These are phyloP conservation scores for Cinclus mexicanus DNA, from an alignment of 2,113 vertebrate species.

Conservation along the genomic window DNA sequence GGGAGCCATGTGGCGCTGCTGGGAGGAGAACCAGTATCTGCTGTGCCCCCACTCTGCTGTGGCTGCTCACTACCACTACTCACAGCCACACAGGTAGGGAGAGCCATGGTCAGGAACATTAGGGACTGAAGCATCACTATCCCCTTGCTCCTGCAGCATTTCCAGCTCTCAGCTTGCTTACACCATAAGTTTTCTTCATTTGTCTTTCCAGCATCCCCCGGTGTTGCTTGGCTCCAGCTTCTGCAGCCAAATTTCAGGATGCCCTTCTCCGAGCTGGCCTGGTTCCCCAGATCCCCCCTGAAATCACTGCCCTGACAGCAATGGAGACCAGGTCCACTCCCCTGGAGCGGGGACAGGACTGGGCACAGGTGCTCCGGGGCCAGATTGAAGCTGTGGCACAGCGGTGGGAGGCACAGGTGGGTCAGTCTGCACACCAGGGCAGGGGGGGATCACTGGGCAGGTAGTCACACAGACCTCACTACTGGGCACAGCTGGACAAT, in stretches of 20 bases:
- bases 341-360: constrained; percentile 76
- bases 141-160: not conserved
- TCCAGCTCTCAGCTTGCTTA: not conserved
- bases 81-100: not conserved
- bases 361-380: constrained; percentile 77
- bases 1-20: constrained; percentile 71
- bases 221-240: constrained; percentile 90
- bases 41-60: constrained; percentile 79
- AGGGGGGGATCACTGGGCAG: fast-evolving
- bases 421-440: not conserved
- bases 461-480: not conserved
- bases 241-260: constrained; percentile 87
- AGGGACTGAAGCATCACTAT: not conserved
- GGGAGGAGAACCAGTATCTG: constrained; percentile 77
- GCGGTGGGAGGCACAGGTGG: fast-evolving
- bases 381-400: not conserved
- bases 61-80: constrained; percentile 76
- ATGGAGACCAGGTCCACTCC: constrained; percentile 75
- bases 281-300: constrained; percentile 73
- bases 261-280: constrained; percentile 78
- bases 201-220: constrained; percentile 21
- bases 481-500: fast-evolving
- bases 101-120: not conserved
- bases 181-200: not conserved
- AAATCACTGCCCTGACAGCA: constrained; percentile 72